Evolutionary conservation across 2,888 invertebrate genomes (phyloP).

Genomic region (Ganaspis brasiliensis): DNA sequence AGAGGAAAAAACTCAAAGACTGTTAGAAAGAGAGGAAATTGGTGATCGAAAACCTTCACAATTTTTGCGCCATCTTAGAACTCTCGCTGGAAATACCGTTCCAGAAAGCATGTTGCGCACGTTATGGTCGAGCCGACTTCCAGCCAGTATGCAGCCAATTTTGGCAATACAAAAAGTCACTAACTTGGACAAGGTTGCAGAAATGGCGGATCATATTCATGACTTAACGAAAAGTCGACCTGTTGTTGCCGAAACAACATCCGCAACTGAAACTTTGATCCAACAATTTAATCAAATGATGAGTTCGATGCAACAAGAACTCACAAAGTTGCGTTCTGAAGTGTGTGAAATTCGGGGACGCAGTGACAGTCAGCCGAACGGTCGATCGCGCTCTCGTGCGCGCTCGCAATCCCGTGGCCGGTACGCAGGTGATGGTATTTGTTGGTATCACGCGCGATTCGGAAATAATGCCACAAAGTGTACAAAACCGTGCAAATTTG

Average conservation of each 20-base stretch:
- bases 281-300: background rate
- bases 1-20: too few species aligned
- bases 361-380: background rate
- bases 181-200: background rate
- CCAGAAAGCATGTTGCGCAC: background rate
- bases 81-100: background rate
- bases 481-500: background rate
- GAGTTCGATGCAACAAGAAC: background rate
- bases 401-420: constrained; percentile 4
- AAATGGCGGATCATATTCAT: background rate
- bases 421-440: constrained; percentile 32
- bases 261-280: background rate
- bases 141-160: background rate
- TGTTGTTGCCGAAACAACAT: constrained; percentile 23
- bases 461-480: constrained; percentile 16
- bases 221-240: constrained; percentile 50
- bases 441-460: constrained; percentile 53
- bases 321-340: background rate
- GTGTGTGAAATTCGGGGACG: background rate
- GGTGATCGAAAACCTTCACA: constrained; percentile 1
- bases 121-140: background rate
- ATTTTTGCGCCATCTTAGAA: background rate
- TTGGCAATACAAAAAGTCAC: background rate
- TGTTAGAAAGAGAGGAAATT: background rate
- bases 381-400: background rate